A percentile compares a stretch with the other conserved stretches of the same genome.
Evolutionary conservation across 2,113 vertebrate species (phyloP).

Genomic region (Rattus rattus): DNA sequence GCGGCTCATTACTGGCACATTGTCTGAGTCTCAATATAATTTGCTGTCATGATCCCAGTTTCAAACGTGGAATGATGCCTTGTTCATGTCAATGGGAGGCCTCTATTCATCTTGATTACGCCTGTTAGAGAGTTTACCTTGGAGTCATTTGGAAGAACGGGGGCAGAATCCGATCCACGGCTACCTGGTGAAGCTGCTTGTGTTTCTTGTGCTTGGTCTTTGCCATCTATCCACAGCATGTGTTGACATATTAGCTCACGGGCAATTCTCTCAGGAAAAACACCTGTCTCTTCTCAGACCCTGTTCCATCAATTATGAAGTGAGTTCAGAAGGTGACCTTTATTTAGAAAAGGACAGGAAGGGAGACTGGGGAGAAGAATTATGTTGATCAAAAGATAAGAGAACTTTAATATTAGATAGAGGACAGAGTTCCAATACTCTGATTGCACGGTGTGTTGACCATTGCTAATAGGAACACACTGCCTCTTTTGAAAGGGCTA

Average conservation of each 20-base stretch:
- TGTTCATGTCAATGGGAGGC: conserved; percentile 39
- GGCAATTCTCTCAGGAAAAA: background rate
- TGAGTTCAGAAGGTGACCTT: background rate
- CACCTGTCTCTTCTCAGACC: background rate
- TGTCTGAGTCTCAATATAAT: conserved; percentile 79
- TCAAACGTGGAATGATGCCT: conserved; percentile 62
- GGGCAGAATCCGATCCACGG: background rate
- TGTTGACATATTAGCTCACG: background rate
- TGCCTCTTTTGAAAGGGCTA: background rate
- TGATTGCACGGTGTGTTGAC: too few species aligned
- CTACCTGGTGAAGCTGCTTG: background rate
- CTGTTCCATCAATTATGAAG: background rate
- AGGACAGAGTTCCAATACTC: background rate
- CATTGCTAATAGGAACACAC: background rate
- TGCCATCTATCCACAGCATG: background rate
- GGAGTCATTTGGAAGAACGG: background rate
- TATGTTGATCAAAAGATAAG: background rate
- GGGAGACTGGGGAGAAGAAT: background rate
- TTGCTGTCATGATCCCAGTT: conserved; percentile 77
- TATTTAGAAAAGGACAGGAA: background rate
- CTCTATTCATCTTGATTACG: conserved; percentile 21
- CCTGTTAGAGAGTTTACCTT: background rate
- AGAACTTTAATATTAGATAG: background rate
- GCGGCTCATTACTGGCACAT: conserved; percentile 77
- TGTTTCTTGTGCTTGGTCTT: background rate